phyloP scores from a whole-genome alignment of 2,888 invertebrate genomes.

The Agrochola litura region DNA sequence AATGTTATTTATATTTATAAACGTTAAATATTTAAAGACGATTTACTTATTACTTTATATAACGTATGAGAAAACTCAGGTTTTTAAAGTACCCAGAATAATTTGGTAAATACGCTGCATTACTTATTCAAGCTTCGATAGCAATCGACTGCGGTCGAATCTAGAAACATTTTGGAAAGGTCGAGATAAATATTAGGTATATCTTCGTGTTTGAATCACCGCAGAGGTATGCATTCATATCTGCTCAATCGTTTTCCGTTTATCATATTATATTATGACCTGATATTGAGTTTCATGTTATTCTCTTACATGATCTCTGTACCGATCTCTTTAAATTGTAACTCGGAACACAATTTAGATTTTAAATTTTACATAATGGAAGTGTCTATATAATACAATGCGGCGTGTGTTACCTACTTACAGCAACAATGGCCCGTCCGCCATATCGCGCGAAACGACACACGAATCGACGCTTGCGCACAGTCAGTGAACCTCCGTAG shows the following conservation, averaged over 20 bases:
- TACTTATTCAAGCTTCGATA: conserved; percentile 45
- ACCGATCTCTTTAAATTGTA: conserved; percentile 18
- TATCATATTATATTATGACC: conserved; percentile 17
- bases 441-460: conserved; percentile 80
- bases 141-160: conserved; percentile 28
- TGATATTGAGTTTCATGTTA: conserved; percentile 16
- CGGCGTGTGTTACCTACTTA: conserved; percentile 70
- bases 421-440: conserved; percentile 78
- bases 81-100: conserved; percentile 14
- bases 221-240: conserved; percentile 23
- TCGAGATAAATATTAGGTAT: conserved; percentile 53
- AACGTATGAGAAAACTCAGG: conserved; percentile 1
- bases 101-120: conserved; percentile 34
- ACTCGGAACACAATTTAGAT: conserved; percentile 24
- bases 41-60: conserved; percentile 19
- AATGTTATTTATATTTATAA: conserved; percentile 14
- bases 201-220: conserved; percentile 35
- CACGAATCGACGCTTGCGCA: conserved; percentile 76
- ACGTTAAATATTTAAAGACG: conserved; percentile 10
- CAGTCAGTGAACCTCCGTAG: conserved; percentile 84
- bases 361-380: conserved; percentile 56
- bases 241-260: conserved; percentile 13
- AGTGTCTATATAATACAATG: conserved; percentile 69
- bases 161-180: conserved; percentile 40
- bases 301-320: conserved; percentile 4